phyloP scores from a whole-genome alignment of 2,888 invertebrate species.

The Eilema sororculum region DNA sequence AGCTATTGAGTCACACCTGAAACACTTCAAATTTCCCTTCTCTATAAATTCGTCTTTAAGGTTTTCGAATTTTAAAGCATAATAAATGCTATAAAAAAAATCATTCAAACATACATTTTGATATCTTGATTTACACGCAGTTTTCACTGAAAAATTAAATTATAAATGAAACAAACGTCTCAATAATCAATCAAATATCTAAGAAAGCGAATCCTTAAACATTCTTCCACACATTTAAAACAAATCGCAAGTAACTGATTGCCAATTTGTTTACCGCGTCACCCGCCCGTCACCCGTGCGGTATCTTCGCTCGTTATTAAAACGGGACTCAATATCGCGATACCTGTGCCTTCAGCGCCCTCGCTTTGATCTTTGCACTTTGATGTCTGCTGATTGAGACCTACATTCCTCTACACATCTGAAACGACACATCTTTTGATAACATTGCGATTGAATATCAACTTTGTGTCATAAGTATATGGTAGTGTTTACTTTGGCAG shows the following conservation, averaged over 20 bases:
- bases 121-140: too few relatives aligned
- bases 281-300: conserved; percentile 31
- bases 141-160: not conserved
- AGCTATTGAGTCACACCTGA: too few relatives aligned
- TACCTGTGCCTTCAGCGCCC: conserved; percentile 62
- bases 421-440: conserved; percentile 21
- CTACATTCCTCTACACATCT: conserved; percentile 37
- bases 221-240: conserved; percentile 19
- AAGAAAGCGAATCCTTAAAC: conserved; percentile 13
- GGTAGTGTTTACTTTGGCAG: conserved; percentile 12
- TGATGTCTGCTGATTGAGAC: conserved; percentile 55
- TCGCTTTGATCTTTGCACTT: conserved; percentile 61
- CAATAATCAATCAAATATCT: conserved; percentile 6
- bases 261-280: conserved; percentile 44
- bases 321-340: conserved; percentile 57
- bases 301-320: conserved; percentile 53
- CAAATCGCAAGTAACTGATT: conserved; percentile 37
- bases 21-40: too few relatives aligned
- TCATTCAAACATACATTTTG: too few relatives aligned
- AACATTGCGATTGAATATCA: not conserved
- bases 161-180: not conserved
- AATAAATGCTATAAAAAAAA: too few relatives aligned
- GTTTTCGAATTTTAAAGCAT: too few relatives aligned
- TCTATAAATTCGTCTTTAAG: too few relatives aligned
- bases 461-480: not conserved